phyloP scores from a whole-genome alignment of 1,140 invertebrate species.

The Argopecten irradians region DNA sequence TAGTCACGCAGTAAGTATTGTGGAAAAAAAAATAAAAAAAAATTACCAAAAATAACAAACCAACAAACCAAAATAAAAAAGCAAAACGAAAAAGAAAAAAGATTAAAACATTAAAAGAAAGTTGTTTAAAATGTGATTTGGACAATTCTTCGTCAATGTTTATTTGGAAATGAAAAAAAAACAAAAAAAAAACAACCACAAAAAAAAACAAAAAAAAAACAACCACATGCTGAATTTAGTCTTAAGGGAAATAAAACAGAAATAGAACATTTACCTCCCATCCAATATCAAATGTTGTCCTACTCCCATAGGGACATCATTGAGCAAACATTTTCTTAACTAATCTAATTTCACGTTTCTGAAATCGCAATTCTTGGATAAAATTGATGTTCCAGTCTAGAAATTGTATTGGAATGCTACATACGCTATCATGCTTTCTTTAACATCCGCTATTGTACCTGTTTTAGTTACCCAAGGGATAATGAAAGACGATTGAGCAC shows the following conservation, averaged over 20 bases:
- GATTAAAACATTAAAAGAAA: too few relatives aligned
- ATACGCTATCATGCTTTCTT: not conserved
- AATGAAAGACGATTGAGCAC: not conserved
- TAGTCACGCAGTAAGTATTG: too few relatives aligned
- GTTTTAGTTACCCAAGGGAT: not conserved
- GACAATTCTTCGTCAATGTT: too few relatives aligned
- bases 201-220: too few relatives aligned
- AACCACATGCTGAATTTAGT: not conserved
- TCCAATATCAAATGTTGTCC: not conserved
- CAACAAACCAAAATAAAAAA: too few relatives aligned
- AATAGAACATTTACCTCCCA: not conserved
- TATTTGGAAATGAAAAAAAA: too few relatives aligned
- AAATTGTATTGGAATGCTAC: not conserved
- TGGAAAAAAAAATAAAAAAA: too few relatives aligned
- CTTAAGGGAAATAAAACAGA: not conserved
- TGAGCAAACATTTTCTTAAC: not conserved
- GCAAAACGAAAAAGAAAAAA: too few relatives aligned
- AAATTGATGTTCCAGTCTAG: not conserved
- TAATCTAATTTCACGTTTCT: not conserved
- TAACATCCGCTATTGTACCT: not conserved
- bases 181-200: too few relatives aligned
- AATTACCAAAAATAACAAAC: too few relatives aligned
- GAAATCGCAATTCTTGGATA: not conserved
- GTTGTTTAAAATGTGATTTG: too few relatives aligned
- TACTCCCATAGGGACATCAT: not conserved